A percentile compares a stretch with the other conserved stretches of the same genome.
These are phyloP conservation scores for Hydrophis major DNA, from an alignment of 2,797 vertebrate genomes.

Conservation along the genomic window DNA sequence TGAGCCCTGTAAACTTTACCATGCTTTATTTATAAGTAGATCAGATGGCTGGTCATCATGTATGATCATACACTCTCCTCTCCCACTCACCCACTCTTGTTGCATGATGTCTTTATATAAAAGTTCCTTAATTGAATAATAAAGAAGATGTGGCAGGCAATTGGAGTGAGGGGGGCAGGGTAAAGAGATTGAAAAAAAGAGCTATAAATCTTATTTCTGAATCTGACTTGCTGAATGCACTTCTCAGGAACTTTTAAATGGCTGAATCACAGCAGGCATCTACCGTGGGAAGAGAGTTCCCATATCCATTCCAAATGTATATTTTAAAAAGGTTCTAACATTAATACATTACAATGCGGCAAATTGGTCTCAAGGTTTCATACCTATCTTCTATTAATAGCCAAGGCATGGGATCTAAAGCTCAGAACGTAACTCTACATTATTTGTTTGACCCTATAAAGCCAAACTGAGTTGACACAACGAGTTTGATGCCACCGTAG, in stretches of 20 bases:
- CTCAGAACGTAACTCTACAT: not conserved
- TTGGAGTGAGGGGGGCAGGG: no score
- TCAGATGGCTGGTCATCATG: conserved; percentile 39
- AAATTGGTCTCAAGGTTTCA: conserved; percentile 17
- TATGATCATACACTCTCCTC: conserved; percentile 36
- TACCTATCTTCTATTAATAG: conserved; percentile 16
- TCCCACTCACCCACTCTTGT: not conserved
- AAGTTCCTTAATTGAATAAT: conserved; percentile 57
- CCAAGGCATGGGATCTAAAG: not conserved
- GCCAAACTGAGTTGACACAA: not conserved
- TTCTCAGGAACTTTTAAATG: conserved; percentile 51
- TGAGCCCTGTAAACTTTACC: conserved; percentile 33
- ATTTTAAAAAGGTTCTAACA: conserved; percentile 36
- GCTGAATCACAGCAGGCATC: conserved; percentile 41
- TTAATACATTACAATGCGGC: conserved; percentile 1
- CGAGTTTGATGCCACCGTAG: not conserved
- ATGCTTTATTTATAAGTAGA: conserved; percentile 54
- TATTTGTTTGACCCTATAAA: not conserved
- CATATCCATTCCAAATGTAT: conserved; percentile 31
- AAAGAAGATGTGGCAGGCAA: conserved; percentile 30
- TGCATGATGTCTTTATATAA: conserved; percentile 28
- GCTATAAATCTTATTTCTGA: conserved; percentile 39
- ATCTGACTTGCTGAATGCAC: conserved; percentile 33
- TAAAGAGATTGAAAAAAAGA: not conserved
- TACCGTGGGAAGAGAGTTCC: conserved; percentile 19